A percentile compares a stretch with the other conserved stretches of the same genome.
These are phyloP conservation scores for Sipha maydis DNA, from an alignment of 2,888 invertebrate genomes.

Conservation along the genomic window DNA sequence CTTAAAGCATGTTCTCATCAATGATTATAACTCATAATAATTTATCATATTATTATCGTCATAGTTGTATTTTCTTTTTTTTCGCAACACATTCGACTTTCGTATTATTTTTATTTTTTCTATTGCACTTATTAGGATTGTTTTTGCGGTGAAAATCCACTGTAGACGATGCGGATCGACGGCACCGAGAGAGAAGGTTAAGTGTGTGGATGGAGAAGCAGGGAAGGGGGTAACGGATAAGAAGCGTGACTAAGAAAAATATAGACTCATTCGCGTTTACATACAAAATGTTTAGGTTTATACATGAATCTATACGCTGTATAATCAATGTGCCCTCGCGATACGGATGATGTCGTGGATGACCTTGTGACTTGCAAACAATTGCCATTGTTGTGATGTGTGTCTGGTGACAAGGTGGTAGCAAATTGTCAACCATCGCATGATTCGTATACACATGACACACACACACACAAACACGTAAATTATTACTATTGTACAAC, in stretches of 20 bases:
- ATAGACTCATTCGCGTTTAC: neutral
- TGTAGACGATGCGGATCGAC: neutral
- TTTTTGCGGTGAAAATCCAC: neutral
- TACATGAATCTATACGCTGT: neutral
- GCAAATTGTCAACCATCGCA: neutral
- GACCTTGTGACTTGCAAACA: constrained; percentile 40
- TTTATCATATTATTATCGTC: too few relatives aligned
- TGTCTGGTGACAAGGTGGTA: neutral
- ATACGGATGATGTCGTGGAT: neutral
- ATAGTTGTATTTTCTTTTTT: too few relatives aligned
- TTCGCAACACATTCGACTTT: too few relatives aligned
- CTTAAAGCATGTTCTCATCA: too few relatives aligned
- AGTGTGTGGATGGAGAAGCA: too few relatives aligned
- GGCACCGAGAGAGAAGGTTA: neutral
- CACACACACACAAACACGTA: too few relatives aligned
- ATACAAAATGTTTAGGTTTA: neutral
- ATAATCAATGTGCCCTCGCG: neutral
- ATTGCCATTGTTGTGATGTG: constrained; percentile 22
- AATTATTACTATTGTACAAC: too few relatives aligned
- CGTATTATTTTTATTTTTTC: too few relatives aligned
- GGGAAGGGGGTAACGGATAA: neutral
- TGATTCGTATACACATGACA: too few relatives aligned
- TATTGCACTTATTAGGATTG: neutral
- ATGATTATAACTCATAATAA: too few relatives aligned
- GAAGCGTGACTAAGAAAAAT: neutral